Conservation (phyloP, 2,888 invertebrate genomes). For the Aromia moschata region DNA sequence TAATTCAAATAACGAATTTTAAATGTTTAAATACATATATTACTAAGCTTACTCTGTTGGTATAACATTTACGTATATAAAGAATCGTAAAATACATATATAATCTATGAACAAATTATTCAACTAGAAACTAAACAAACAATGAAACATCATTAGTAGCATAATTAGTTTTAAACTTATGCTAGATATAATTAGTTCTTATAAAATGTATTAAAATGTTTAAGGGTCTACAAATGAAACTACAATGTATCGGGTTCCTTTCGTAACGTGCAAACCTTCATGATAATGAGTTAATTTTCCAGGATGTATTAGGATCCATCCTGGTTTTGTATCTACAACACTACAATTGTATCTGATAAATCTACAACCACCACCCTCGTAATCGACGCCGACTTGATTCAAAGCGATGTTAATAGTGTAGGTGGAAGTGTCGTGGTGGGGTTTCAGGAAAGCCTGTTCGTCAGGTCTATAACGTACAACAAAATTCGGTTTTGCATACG, state of each 20-base stretch:
- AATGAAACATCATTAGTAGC: no score
- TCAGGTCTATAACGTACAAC: conserved; percentile 93
- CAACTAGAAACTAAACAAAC: no score
- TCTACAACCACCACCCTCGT: conserved; percentile 91
- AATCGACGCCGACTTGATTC: conserved; percentile 82
- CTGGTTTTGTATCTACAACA: conserved; percentile 82
- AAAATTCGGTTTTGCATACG: conserved; percentile 95
- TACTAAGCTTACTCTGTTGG: no score
- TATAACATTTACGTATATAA: no score
- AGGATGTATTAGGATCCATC: conserved; percentile 96
- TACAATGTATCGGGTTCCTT: conserved; percentile 97
- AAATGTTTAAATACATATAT: no score
- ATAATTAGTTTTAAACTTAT: no score
- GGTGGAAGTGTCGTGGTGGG: conserved; percentile 99
- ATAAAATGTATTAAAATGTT: no score
- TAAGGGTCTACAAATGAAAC: conserved; percentile 98
- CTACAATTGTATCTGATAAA: conserved; percentile 98
- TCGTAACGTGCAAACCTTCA: conserved; percentile 89
- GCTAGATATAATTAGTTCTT: no score
- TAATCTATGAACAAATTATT: no score
- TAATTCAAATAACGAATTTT: no score
- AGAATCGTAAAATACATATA: no score
- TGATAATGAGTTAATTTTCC: conserved; percentile 97
- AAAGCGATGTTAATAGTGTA: conserved; percentile 97
- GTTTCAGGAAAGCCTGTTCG: conserved; percentile 92